Base-by-base conservation (phyloP, 2,888 invertebrate genomes). In the Bellardia pandia region DNA sequence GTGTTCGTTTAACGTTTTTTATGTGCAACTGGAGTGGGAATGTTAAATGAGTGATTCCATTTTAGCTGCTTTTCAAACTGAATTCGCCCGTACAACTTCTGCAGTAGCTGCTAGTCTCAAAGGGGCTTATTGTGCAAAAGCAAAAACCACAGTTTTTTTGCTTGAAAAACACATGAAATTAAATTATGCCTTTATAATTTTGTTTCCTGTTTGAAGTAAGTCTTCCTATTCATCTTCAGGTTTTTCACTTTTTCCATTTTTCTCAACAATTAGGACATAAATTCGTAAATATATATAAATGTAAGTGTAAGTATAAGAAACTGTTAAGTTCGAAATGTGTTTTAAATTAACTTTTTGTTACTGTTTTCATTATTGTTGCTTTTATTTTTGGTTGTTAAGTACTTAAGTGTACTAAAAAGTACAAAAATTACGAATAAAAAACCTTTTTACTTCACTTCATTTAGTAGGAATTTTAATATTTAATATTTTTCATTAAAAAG, bases 331-430 rank as follows among this genome's bases (percentile, higher is more conserved):
- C 66, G 42, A 81, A 87, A 86, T 78, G 84, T 72, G 74, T 77
- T 84, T 85, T 53, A 84, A 86, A 83, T 83, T 84, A 86, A 76
- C 79, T 76, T 81, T 81, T 85, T 74, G 56, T 75, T 76, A 71
- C 40, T 74, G 14, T 40, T 66, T 42, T 42, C 66, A 64, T 16
- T 42, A 11, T n/a, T 8, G 2, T 33, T 37, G 48, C 37, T 53
- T 42, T 37, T 60, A 45, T 58, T 23, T 23, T 58, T 66, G 64
- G 64, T 72, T 69, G 48, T 75, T 71, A 66, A 80, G 71, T 77
- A 62, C 83, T 84, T 76, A 72, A 77, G n/a, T n/a, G 4, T 5
- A 56, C 45, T 62, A 78, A 75, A 71, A 79, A 64, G 14, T 71
- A 48, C 5, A 56, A 78, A 75, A 74, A 74, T 78, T 33, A 66